Evolutionary conservation across 1,140 invertebrate genomes (phyloP), one percentile per base, ranked within the genome.

Genomic region (Cydia amplana): DNA sequence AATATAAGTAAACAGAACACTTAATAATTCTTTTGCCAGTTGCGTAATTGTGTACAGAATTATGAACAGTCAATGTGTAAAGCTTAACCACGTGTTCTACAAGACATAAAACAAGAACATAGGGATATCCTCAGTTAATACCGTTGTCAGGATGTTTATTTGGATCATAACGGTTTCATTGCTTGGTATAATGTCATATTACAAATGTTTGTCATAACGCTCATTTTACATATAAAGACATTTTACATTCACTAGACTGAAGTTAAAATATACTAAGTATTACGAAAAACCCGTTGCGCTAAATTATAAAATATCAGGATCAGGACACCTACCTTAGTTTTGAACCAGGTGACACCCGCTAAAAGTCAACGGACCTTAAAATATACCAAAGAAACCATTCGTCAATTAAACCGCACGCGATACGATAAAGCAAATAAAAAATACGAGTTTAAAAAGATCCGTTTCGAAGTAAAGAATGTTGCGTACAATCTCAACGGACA

Each of bases 391-490:
- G 89, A 84, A 87, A 87, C 86, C 89, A 90, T 92, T 91, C 87
- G 87, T 92, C 91, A 91, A 92, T 92, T 92, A 92, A 92, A 91
- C 86, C 85, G 82, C 85, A 84, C 83, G 82, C 74, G 77, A 85
- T 84, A 87, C 84, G 83, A 87, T 88, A 90, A 90, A 87, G 82
- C 80, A 82, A 85, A 89, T 88, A 89, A 91, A 91, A 89, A 91
- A 87, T 83, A 85, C 81, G 83, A 90, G 88, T 91, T 90, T 85
- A 91, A 92, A 92, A 92, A 92, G 88, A 89, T 90, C 82, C 90
- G 90, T 91, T 92, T 88, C 91, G 91, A 87, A 92, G 91, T 92
- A 92, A 92, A 92, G 91, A 91, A 92, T 92, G 89, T 91, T 90
- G 90, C 91, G 91, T 92, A 92, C 91, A 92, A 92, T 92, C 91